Conservation (phyloP, 2,113 vertebrate genomes). For the Perca schrenkii region DNA sequence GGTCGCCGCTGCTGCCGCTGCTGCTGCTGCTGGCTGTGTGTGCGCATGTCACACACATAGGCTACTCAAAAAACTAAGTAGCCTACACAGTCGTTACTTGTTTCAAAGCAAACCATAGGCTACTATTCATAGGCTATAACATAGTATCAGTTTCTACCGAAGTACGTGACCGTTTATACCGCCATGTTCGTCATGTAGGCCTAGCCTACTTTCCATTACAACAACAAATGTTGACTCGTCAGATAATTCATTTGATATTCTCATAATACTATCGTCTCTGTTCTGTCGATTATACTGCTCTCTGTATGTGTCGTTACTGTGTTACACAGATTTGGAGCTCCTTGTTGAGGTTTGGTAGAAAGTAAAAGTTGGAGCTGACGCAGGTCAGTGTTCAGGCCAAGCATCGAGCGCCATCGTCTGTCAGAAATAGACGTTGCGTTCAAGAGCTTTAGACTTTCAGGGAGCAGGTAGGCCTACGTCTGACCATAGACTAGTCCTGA, state of each 20-base stretch:
- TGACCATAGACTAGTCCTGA: too few relatives aligned
- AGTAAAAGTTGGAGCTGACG: background rate
- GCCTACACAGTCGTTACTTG: background rate
- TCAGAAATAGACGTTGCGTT: background rate
- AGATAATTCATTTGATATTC: background rate
- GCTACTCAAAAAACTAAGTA: background rate
- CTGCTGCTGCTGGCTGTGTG: conserved; percentile 34
- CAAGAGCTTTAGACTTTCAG: background rate
- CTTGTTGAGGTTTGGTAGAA: background rate
- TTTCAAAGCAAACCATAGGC: background rate
- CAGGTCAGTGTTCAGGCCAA: background rate
- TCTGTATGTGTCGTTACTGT: background rate
- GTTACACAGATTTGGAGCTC: background rate
- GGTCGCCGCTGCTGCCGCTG: conserved; percentile 26
- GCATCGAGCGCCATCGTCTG: conserved; percentile 57
- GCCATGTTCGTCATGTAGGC: background rate
- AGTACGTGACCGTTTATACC: background rate
- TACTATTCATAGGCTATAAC: background rate
- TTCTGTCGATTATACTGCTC: background rate
- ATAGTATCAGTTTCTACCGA: background rate
- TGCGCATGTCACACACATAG: conserved; percentile 75
- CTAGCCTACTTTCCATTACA: background rate
- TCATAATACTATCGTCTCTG: background rate
- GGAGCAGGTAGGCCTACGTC: background rate
- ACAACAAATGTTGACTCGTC: background rate